phyloP scores from a whole-genome alignment of 2,888 invertebrate species.

The Chrysolina oricalcia region DNA sequence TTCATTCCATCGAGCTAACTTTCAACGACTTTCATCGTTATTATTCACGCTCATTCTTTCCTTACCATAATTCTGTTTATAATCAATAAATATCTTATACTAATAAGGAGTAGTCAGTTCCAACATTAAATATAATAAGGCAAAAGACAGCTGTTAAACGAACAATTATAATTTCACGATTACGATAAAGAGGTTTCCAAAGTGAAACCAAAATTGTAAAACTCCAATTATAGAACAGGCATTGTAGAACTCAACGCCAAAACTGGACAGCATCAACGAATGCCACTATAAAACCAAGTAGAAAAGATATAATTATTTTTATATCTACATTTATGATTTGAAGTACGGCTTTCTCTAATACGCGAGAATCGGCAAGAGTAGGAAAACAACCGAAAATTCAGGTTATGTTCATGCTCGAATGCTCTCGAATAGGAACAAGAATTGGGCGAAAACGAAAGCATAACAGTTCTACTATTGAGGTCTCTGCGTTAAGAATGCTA shows the following conservation, averaged over 20 bases:
- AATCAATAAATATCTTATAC: too few relatives aligned
- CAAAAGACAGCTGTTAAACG: not conserved
- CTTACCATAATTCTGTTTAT: too few relatives aligned
- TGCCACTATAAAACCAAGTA: not conserved
- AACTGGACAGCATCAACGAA: not conserved
- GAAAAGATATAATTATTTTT: conserved; percentile 21
- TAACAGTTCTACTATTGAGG: conserved; percentile 2
- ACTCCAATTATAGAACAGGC: conserved; percentile 11
- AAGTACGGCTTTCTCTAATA: conserved; percentile 40
- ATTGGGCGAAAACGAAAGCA: conserved; percentile 26
- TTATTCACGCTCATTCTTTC: too few relatives aligned
- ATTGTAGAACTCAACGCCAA: not conserved
- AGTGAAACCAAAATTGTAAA: conserved; percentile 9
- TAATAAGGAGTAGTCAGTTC: not conserved
- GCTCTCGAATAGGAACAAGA: conserved; percentile 9
- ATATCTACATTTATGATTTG: conserved; percentile 17
- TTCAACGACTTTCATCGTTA: too few relatives aligned
- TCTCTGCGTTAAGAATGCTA: not conserved
- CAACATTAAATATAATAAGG: not conserved
- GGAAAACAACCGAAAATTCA: conserved; percentile 44
- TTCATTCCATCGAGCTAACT: too few relatives aligned
- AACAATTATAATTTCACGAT: not conserved
- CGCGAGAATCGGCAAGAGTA: conserved; percentile 31
- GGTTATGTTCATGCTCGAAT: conserved; percentile 40
- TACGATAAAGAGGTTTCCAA: not conserved